These are phyloP conservation scores for Sigmodon hispidus DNA, from an alignment of 2,113 vertebrate genomes.

Conservation along the genomic window DNA sequence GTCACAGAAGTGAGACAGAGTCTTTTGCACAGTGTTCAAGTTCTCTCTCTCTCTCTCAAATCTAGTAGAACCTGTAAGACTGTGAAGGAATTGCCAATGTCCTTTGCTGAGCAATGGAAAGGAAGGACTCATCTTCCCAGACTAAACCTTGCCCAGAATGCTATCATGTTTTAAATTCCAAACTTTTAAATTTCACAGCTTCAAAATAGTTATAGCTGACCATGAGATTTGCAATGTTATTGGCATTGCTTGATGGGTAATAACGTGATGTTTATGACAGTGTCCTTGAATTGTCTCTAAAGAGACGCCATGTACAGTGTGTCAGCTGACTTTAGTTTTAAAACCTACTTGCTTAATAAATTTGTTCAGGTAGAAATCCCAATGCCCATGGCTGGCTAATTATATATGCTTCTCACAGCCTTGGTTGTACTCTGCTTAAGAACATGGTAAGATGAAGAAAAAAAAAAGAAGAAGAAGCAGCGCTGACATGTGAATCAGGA, in stretches of 20 bases:
- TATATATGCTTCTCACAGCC: background rate
- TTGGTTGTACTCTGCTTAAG: background rate
- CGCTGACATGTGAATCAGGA: background rate
- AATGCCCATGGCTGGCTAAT: background rate
- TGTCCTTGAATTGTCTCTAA: background rate
- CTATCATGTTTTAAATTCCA: background rate
- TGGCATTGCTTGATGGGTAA: background rate
- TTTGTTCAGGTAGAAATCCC: background rate
- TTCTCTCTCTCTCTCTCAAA: too few species aligned
- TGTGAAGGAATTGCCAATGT: background rate
- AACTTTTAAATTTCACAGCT: background rate
- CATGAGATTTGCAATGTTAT: background rate
- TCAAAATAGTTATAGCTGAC: background rate
- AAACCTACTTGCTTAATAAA: slow-evolving; percentile 25
- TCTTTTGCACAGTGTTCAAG: background rate
- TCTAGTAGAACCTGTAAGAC: background rate
- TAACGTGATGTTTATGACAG: background rate
- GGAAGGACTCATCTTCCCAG: background rate
- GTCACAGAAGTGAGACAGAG: background rate
- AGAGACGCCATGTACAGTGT: background rate
- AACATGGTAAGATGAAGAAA: background rate
- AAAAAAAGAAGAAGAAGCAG: background rate
- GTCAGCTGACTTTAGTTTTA: background rate
- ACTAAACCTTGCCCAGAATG: rapidly evolving
- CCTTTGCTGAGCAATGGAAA: background rate